Evolutionary conservation across 2,797 vertebrate species (phyloP), one percentile per base, ranked within the genome.

Genomic region (Chloroceryle amazona): DNA sequence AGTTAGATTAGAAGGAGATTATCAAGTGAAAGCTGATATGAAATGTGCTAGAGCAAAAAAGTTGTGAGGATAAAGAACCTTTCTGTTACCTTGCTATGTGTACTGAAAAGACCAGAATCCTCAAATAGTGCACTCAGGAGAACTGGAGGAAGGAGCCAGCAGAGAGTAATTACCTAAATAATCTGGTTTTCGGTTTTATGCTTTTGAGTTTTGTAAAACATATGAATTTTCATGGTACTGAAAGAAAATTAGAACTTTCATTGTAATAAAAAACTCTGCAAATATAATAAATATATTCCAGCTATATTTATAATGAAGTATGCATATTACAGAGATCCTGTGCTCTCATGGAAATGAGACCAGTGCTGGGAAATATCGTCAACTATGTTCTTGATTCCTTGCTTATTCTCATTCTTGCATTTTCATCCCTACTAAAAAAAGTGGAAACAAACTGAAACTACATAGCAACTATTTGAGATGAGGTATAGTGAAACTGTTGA

Each of bases 361-460:
- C 39, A 80, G 10, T 88, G 55, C 52, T 62, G 46, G 37, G 35
- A 93, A 96, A 46, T 76, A 44, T 42, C 29, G 61, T 73, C 7
- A 49, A 58, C 31, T 85, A 4, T 86, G 35, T 70, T 55, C 66
- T 79, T 89, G 20, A 60, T 89, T 93, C 54, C 41, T 72, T 92
- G 20, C 23, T 85, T 75, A 35, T 65, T 82, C 37, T 63, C n/a
- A 23, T 19, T 86, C 37, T 57, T 47, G 21, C 35, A n/a, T 51
- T 96, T 93, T 49, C 33, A 58, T 91, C n/a, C 51, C 55, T 91
- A 54, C 41, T 75, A 75, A 97, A 81, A 6, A 78, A 42, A 47
- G 7, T 74, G 23, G 37, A 68, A 88, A 66, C 71, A 75, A 81
- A 55, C 19, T n/a, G 33, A 86, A 96, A 33, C 41, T n/a, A 44